Evolutionary conservation across 30 jellyfish, hydroid and myxozoan species (phyloP), one percentile per base, ranked within the genome.

Genomic region (Morbakka virulenta): DNA sequence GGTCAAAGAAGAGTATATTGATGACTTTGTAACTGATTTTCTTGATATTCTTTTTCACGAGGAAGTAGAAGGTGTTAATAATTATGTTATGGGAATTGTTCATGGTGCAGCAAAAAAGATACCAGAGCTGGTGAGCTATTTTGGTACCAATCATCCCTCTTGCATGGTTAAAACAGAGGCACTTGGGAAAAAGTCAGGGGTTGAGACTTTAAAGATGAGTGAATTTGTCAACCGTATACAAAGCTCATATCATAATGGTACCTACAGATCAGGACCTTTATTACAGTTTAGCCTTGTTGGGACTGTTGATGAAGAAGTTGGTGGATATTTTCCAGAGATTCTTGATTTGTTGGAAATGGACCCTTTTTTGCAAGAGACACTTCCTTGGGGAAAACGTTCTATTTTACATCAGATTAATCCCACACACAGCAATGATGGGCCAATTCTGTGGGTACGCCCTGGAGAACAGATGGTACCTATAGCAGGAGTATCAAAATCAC

Each of bases 391-490:
- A 25, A 87, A 80, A 50, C 69, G 84, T 21, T 91, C 98, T 29
- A 68, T 81, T 13, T 61, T 83, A 50, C 86, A 85, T 34, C 74
- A 87, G 72, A 65, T 74, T 29, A 95, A 91, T 35, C 72, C 96
- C 64, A 73, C 72, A 23, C 50, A 61, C 66, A 91, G 98, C 67
- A 91, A 91, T 66, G 98, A 91, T 84, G 98, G 98, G 2, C 98
- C 98, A 0, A 91, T 91, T 24, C 25, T 91, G 86, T 91, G 98
- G 98, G 89, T 91, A 21, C 78, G 98, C 51, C 98, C 98, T 17
- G 98, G 98, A 2, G 98, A 91, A 69, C 98, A 91, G 62, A 83
- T 91, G 95, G 98, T 91, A 9, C 98, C 98, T 30, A 68, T 91
- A 28, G 91, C 92, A 14, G 98, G 85, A 50, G 86, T 75, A 72